Percentiles rank a stretch among this genome's conserved stretches.
These are phyloP conservation scores for Melanophora roralis DNA, from an alignment of 2,888 invertebrate genomes.

Conservation along the genomic window DNA sequence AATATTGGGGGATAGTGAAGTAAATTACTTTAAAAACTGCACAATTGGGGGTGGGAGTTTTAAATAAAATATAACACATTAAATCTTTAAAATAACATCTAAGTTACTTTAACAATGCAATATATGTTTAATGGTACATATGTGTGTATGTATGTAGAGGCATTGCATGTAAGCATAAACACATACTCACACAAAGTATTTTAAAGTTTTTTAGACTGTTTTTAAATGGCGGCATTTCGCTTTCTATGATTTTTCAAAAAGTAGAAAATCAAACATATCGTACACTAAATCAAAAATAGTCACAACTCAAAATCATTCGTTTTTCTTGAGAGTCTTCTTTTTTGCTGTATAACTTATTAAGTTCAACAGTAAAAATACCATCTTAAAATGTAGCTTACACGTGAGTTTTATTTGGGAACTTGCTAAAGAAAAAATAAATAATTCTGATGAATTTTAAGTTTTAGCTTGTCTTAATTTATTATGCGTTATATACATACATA, in stretches of 20 bases:
- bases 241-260: slow-evolving; percentile 16
- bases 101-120: neutral
- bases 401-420: no score
- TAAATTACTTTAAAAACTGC: neutral
- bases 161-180: neutral
- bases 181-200: slow-evolving; percentile 11
- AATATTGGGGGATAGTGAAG: slow-evolving; percentile 43
- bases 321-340: no score
- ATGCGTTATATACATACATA: neutral
- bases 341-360: no score
- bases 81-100: neutral
- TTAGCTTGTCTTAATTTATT: no score
- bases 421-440: no score
- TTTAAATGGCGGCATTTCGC: slow-evolving; percentile 49
- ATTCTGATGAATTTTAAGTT: no score
- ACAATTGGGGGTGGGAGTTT: slow-evolving; percentile 8
- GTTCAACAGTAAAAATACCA: no score
- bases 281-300: no score
- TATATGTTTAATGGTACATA: neutral
- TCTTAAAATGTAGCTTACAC: no score
- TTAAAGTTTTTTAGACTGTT: slow-evolving; percentile 20
- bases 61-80: neutral
- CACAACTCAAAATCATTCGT: no score
- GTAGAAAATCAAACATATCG: no score
- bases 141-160: neutral